Evolutionary conservation across 2,888 invertebrate genomes (phyloP).

Genomic region (Muscina levida): DNA sequence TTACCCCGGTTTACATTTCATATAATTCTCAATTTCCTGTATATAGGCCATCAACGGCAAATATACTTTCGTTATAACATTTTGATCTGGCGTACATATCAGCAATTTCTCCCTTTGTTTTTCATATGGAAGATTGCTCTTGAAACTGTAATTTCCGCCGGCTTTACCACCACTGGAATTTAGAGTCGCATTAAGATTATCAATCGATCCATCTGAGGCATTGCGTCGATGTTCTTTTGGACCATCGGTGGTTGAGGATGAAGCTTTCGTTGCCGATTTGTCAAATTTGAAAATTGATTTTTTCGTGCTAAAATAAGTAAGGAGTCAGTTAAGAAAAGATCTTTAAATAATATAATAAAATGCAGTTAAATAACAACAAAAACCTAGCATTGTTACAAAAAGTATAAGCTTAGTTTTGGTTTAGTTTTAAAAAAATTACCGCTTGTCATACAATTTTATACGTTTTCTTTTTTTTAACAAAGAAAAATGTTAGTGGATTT

Average conservation of each 20-base stretch:
- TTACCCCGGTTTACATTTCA: slow-evolving; percentile 83
- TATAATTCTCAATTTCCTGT: slow-evolving; percentile 88
- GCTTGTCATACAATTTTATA: slow-evolving; percentile 25
- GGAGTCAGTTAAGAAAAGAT: neutral
- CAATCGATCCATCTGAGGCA: slow-evolving; percentile 78
- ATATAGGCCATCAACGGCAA: slow-evolving; percentile 91
- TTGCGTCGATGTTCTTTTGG: slow-evolving; percentile 78
- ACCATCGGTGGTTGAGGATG: slow-evolving; percentile 35
- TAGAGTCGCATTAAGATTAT: slow-evolving; percentile 70
- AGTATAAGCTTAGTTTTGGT: neutral
- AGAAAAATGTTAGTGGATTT: too few relatives aligned
- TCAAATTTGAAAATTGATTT: slow-evolving; percentile 87
- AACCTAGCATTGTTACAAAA: neutral
- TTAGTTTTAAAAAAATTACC: slow-evolving; percentile 34
- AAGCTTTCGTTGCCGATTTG: slow-evolving; percentile 78
- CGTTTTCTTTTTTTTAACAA: slow-evolving; percentile 6
- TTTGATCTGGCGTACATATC: slow-evolving; percentile 88
- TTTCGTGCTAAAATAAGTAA: slow-evolving; percentile 79
- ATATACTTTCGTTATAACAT: slow-evolving; percentile 88
- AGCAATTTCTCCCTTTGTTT: slow-evolving; percentile 82
- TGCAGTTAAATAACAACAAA: neutral
- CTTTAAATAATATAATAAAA: too few relatives aligned
- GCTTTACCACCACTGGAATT: slow-evolving; percentile 63
- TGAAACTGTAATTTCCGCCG: slow-evolving; percentile 65
- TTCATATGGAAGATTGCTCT: slow-evolving; percentile 65